phyloP scores from a whole-genome alignment of 2,797 vertebrate species.

The Crotalus adamanteus region DNA sequence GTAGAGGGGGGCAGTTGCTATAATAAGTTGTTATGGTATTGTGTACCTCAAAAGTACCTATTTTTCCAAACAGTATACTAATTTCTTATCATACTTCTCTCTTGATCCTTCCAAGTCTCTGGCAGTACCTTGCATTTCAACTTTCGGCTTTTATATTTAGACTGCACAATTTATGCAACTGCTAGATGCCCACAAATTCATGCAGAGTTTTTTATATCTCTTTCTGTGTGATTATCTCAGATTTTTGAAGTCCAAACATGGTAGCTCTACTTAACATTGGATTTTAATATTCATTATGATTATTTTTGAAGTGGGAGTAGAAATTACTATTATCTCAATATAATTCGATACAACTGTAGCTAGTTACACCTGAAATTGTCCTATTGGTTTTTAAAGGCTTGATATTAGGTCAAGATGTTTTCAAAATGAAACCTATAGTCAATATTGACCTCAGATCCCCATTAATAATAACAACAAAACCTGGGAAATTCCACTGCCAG shows the following conservation, averaged over 20 bases:
- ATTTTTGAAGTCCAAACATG: neutral
- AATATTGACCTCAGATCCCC: neutral
- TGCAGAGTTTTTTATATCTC: neutral
- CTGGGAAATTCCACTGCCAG: neutral
- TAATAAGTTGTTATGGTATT: neutral
- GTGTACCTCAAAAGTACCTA: neutral
- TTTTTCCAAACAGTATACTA: no score
- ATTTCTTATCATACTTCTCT: no score
- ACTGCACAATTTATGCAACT: neutral
- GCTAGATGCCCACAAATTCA: neutral
- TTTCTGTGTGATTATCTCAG: neutral
- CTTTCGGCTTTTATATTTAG: neutral
- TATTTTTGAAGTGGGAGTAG: neutral
- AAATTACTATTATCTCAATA: neutral
- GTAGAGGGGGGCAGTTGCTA: neutral
- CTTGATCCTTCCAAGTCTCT: neutral
- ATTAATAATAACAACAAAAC: neutral
- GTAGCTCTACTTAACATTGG: neutral
- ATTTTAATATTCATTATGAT: neutral
- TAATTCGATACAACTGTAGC: no score
- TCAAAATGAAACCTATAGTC: neutral
- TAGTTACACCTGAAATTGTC: neutral
- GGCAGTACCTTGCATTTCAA: neutral
- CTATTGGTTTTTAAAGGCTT: neutral
- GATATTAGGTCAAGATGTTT: neutral